Percentiles rank a stretch among this genome's conserved stretches.
Evolutionary conservation across 2,888 invertebrate genomes (phyloP).

Genomic region (Luffia ferchaultella): DNA sequence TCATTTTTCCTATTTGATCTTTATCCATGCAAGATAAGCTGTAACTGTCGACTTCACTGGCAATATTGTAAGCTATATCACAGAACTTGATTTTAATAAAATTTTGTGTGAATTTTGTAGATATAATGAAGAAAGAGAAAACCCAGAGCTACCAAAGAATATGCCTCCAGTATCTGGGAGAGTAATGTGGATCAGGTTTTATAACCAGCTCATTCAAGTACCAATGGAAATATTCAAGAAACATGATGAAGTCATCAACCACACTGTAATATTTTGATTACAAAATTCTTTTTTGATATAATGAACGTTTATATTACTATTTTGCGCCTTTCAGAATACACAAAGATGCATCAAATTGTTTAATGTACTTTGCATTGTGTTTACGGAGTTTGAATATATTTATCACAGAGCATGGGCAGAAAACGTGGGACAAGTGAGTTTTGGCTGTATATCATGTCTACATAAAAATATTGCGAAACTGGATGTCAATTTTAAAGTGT

Average conservation of each 20-base stretch:
- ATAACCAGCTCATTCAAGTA: slow-evolving; percentile 74
- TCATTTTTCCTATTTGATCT: no score
- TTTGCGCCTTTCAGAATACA: slow-evolving; percentile 64
- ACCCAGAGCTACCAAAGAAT: slow-evolving; percentile 76
- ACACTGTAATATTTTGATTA: slow-evolving; percentile 28
- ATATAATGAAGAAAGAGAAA: slow-evolving; percentile 80
- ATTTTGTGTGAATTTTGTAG: slow-evolving; percentile 24
- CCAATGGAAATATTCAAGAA: slow-evolving; percentile 73
- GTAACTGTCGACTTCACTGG: no score
- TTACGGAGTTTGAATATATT: slow-evolving; percentile 83
- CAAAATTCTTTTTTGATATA: background rate
- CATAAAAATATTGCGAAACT: no score
- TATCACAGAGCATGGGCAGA: slow-evolving; percentile 84
- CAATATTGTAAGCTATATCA: no score
- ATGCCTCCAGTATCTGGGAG: slow-evolving; percentile 84
- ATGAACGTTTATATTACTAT: no score
- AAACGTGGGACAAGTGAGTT: slow-evolving; percentile 74
- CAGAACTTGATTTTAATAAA: no score
- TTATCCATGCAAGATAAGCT: no score
- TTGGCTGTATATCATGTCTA: no score
- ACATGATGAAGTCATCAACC: slow-evolving; percentile 51
- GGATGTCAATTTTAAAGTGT: no score
- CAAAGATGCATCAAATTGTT: slow-evolving; percentile 79
- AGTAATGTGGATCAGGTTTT: slow-evolving; percentile 84
- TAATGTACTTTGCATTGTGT: slow-evolving; percentile 80